Percentiles rank a stretch among this genome's conserved stretches.
phyloP scores from a whole-genome alignment of 2,797 vertebrate species.

The Tarsius wallacei region DNA sequence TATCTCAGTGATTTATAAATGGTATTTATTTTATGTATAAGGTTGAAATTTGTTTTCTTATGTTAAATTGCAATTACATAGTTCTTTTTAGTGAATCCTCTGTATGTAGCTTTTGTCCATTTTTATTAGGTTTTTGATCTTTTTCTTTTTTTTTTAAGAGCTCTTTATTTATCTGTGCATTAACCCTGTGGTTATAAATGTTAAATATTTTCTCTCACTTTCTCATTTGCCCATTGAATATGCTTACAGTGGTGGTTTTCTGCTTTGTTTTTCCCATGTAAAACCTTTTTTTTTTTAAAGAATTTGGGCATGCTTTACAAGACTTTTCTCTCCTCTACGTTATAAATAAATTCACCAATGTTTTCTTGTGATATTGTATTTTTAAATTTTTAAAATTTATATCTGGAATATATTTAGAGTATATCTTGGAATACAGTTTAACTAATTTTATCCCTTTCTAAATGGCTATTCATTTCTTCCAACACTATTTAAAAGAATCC shows the following conservation, averaged over 20 bases:
- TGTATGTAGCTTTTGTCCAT: not conserved
- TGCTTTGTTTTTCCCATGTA: not conserved
- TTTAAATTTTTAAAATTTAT: not conserved
- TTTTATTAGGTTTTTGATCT: not conserved
- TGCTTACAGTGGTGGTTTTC: not conserved
- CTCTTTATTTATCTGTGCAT: not conserved
- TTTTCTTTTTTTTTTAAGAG: not conserved
- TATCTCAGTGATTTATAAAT: not conserved
- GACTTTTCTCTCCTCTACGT: not conserved
- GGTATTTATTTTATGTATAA: not conserved
- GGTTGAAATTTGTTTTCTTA: not conserved
- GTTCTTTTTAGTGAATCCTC: constrained; percentile 8
- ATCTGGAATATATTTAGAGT: not conserved
- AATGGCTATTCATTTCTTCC: not conserved
- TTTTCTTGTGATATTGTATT: not conserved
- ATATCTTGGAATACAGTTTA: not conserved
- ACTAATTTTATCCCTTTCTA: constrained; percentile 3
- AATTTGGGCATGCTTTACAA: not conserved
- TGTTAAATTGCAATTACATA: not conserved
- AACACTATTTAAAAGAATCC: not conserved
- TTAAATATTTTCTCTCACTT: not conserved
- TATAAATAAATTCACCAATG: not conserved
- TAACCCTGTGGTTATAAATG: not conserved
- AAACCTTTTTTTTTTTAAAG: not conserved
- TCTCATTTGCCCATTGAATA: not conserved